Evolutionary conservation across 2,113 vertebrate species (phyloP), one percentile per base, ranked within the genome.

Genomic region (Toxotes jaculatrix): DNA sequence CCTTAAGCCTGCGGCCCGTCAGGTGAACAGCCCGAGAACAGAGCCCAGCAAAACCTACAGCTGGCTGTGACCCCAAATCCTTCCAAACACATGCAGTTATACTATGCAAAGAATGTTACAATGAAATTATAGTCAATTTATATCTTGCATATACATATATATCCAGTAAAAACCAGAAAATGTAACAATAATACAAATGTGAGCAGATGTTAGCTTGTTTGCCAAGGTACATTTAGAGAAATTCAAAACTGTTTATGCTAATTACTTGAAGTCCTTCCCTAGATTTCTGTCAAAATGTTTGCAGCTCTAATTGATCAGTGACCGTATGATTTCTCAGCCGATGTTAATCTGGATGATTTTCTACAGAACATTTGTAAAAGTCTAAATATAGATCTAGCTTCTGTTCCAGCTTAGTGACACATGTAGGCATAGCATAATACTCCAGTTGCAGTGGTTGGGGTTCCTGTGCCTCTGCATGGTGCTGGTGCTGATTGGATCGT

Each of bases 1-100:
- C 98, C 97, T 97, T 96, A 98, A 99, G 98, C 98, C 98, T 99
- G 98, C 98, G 98, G 97, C 98, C 98, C 97, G 97, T 97, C 97
- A 94, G 94, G 98, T 95, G 98, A 98, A 99, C 98, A 99, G 98
- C 98, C 97, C 97, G 98, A 95, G 97, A 98, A 98, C 98, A 98
- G 95, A 97, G 96, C 63, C 93, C 97, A 93, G 96, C 96, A 95
- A 96, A 96, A 97, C 98, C 96, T 96, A 93, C 97, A 97, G 97
- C 90, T 96, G 97, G 94, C 93, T 91, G 93, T 78, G 87, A 95
- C 94, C 90, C 94, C 90, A 82, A 55, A 55, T 38, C 36, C 40
- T 42, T 10, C 40, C 42, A 43, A 82, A 87, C 65, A 74, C 49
- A 23, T 32, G 3, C n/a, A 49, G 40, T 59, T 23, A 61, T 60